Percentiles rank a stretch among this genome's conserved stretches.
phyloP scores from a whole-genome alignment of 2,888 invertebrate species.

The Orthosia gothica region DNA sequence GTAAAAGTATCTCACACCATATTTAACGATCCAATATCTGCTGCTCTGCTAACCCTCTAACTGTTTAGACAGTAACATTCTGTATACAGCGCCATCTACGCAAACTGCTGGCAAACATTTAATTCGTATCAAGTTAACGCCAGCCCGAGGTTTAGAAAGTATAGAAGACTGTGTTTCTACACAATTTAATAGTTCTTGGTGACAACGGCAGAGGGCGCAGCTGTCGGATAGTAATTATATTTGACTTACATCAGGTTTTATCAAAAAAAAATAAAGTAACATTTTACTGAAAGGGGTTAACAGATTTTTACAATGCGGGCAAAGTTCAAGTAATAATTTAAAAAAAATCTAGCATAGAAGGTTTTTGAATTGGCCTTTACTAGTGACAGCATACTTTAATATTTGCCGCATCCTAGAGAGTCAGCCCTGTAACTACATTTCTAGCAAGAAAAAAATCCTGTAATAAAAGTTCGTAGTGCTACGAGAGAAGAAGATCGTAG shows the following conservation, averaged over 20 bases:
- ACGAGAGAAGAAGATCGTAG: slow-evolving; percentile 36
- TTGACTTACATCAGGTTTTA: not conserved
- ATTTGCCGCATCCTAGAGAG: no score
- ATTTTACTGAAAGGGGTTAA: not conserved
- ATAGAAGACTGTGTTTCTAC: slow-evolving; percentile 21
- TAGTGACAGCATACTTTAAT: not conserved
- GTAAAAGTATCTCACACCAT: no score
- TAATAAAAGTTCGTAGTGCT: slow-evolving; percentile 11
- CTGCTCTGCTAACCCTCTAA: not conserved
- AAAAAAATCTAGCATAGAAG: no score
- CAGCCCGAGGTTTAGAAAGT: slow-evolving; percentile 56
- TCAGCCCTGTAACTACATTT: not conserved
- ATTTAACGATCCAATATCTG: not conserved
- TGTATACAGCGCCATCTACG: slow-evolving; percentile 53
- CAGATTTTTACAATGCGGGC: no score
- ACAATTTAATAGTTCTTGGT: slow-evolving; percentile 33
- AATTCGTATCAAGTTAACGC: slow-evolving; percentile 43
- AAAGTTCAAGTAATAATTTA: no score
- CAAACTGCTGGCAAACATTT: slow-evolving; percentile 20
- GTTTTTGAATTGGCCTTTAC: no score
- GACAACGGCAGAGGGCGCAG: slow-evolving; percentile 47
- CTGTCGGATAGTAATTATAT: not conserved
- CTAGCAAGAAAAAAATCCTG: not conserved
- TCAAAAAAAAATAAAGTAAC: no score
- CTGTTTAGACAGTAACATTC: not conserved